phyloP scores from a whole-genome alignment of 1,140 invertebrate species.

The Catajapyx aquilonaris region DNA sequence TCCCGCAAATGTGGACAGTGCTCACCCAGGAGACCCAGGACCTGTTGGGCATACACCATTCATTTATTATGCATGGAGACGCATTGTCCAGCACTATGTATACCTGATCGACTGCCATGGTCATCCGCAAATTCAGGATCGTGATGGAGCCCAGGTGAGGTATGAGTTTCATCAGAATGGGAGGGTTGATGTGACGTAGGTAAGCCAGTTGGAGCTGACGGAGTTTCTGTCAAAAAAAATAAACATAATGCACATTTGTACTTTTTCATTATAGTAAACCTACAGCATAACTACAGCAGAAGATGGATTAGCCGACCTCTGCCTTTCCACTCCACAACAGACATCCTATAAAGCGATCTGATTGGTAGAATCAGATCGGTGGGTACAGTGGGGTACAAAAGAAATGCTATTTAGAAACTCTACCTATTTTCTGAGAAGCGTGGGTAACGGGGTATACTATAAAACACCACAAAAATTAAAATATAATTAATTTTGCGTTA shows the following conservation, averaged over 20 bases:
- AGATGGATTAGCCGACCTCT: background rate
- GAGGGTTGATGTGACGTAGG: slow-evolving; percentile 14
- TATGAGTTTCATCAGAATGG: slow-evolving; percentile 11
- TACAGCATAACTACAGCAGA: background rate
- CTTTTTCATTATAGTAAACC: too few species aligned
- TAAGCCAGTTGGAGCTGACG: slow-evolving; percentile 14
- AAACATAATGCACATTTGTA: too few species aligned
- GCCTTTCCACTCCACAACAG: slow-evolving; percentile 1
- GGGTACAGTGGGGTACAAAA: too few species aligned
- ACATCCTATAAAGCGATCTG: too few species aligned
- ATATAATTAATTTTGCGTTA: too few species aligned
- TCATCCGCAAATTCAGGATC: slow-evolving; percentile 16
- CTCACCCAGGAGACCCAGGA: slow-evolving; percentile 13
- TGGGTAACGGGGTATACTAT: too few species aligned
- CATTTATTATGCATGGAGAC: background rate
- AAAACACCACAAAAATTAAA: too few species aligned
- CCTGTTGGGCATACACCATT: slow-evolving; percentile 9
- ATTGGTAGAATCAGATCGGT: too few species aligned
- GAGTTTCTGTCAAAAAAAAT: slow-evolving; percentile 14
- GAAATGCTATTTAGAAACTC: too few species aligned
- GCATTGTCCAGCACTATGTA: too few species aligned
- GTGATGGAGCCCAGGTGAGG: slow-evolving; percentile 13
- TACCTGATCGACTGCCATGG: slow-evolving; percentile 16
- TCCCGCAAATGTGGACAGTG: slow-evolving; percentile 14
- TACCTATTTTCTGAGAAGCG: too few species aligned